Base-by-base conservation (phyloP, 35 echinoderm and acorn worm species). In the Heliocidaris tuberculata region DNA sequence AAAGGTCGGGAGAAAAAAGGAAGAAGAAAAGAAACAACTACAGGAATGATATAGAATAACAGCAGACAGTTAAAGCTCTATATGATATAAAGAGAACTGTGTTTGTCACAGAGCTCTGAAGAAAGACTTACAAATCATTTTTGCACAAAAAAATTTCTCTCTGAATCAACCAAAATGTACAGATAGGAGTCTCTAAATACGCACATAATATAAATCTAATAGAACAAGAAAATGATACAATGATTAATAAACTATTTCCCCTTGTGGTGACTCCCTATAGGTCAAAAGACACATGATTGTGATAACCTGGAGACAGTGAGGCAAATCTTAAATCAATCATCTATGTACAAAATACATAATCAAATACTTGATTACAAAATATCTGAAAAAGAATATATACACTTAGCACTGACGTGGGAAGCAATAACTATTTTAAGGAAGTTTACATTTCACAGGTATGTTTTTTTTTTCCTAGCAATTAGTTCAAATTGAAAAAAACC, bases 151-250 rank as follows among this genome's bases (percentile, higher is more conserved):
- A 48, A 17, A 89, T 48, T 48, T 16, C 87, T 89, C 47, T 48
- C 47, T 89, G 31, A 89, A 89, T 89, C 87, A 89, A 89, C 31
- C 87, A 89, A 89, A 89, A 89, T 89, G 31, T 89, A 89, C 87
- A 89, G 87, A 89, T 89, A 89, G 19, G 24, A 48, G 31, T 47
- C 87, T 47, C 31, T 89, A 89, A 47, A 89, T 13, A 89, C 35
- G 29, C 32, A 48, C 31, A 86, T 86, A 88, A 88, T 89, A 48
- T 32, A 89, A 47, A 89, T 89, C 19, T 16, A 48, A 89, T 78
- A 78, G 21, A 78, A 78, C 65, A 78, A 27, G 65, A n/a, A 78
- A 78, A 78, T 78, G 65, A 27, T 78, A 71, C 2, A 78, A 27
- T 27, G 21, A 78, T 7, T 78, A 19, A 42, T 42, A 42, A 42